phyloP scores from a whole-genome alignment of 1,140 invertebrate genomes.

The Drosophila asahinai region DNA sequence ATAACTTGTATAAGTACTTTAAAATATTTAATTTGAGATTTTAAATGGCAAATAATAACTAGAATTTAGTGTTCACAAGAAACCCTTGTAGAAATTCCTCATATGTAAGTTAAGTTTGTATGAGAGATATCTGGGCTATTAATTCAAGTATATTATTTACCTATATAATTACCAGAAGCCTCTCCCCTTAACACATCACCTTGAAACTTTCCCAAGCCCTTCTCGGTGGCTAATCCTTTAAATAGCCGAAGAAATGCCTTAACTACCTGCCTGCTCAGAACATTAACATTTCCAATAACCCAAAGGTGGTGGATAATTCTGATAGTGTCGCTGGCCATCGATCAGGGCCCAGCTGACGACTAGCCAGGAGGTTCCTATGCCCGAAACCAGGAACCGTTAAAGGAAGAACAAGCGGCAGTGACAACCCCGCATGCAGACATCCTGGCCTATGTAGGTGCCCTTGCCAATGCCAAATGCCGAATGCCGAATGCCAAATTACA shows the following conservation, averaged over 20 bases:
- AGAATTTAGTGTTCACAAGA: too few species aligned
- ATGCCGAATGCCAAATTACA: constrained; percentile 64
- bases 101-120: too few species aligned
- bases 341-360: constrained; percentile 37
- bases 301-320: constrained; percentile 38
- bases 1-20: background rate
- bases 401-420: constrained; percentile 35
- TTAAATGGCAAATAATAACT: too few species aligned
- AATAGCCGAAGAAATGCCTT: constrained; percentile 1
- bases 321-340: constrained; percentile 30
- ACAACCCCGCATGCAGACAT: constrained; percentile 37
- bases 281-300: constrained; percentile 42
- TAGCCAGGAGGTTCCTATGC: background rate
- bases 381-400: constrained; percentile 21
- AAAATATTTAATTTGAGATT: too few species aligned
- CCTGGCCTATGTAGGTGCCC: constrained; percentile 76
- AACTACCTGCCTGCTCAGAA: constrained; percentile 36
- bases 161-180: too few species aligned
- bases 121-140: too few species aligned
- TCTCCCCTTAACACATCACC: background rate
- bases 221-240: constrained; percentile 23
- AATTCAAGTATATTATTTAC: too few species aligned
- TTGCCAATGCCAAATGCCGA: constrained; percentile 76
- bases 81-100: too few species aligned
- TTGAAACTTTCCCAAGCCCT: background rate